A percentile compares a stretch with the other conserved stretches of the same genome.
Evolutionary conservation across 2,797 vertebrate species (phyloP).

Genomic region (Phylloscopus collybita): DNA sequence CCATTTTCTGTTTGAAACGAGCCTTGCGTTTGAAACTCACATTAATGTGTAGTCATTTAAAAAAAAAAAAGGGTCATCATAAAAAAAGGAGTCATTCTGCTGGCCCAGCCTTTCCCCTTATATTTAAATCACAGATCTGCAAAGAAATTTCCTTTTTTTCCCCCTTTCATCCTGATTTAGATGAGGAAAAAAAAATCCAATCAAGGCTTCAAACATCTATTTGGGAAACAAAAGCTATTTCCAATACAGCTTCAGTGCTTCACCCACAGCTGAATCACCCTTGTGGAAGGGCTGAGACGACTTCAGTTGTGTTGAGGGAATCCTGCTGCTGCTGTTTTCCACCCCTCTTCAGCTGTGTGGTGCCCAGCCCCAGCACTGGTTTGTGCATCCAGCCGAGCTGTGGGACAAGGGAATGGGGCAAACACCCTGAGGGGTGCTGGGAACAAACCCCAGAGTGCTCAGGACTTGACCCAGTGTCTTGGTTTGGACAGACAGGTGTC

Average conservation of each 20-base stretch:
- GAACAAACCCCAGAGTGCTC: rapidly evolving
- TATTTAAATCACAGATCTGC: background rate
- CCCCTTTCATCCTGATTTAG: slow-evolving; percentile 25
- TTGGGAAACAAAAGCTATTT: background rate
- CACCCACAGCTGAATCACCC: background rate
- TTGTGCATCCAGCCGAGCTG: background rate
- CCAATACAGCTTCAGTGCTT: background rate
- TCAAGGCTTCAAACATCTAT: background rate
- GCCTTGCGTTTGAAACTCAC: background rate
- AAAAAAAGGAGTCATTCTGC: background rate
- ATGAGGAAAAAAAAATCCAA: background rate
- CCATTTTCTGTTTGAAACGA: slow-evolving; percentile 36
- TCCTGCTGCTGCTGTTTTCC: background rate
- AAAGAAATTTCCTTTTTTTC: background rate
- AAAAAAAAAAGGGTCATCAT: background rate
- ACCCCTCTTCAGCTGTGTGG: background rate
- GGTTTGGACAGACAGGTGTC: too few relatives aligned
- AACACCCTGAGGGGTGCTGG: rapidly evolving
- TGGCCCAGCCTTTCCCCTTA: background rate
- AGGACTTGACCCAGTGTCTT: background rate
- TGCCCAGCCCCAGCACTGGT: background rate
- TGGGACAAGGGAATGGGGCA: background rate
- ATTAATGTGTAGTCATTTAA: background rate
- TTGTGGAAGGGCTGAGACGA: background rate
- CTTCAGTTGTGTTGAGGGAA: background rate